phyloP scores from a whole-genome alignment of 1,140 invertebrate species.

The Anoplolepis gracilipes region DNA sequence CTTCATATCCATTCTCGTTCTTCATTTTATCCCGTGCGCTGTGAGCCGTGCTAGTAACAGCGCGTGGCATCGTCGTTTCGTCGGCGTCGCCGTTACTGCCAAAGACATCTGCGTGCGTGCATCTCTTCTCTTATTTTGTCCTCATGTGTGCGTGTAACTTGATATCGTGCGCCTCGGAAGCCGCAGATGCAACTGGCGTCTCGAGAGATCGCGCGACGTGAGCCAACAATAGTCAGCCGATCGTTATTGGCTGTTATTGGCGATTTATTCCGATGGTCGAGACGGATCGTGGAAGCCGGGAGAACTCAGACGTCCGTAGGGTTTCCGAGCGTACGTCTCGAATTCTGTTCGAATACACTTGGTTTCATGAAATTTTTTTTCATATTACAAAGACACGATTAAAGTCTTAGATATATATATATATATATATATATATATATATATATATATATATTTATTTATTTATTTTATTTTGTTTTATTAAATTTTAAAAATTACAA shows the following conservation, averaged over 20 bases:
- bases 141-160: conserved; percentile 36
- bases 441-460: too few relatives aligned
- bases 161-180: conserved; percentile 35
- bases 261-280: conserved; percentile 15
- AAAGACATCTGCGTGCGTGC: conserved; percentile 61
- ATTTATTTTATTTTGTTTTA: neutral
- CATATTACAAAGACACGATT: neutral
- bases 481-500: neutral
- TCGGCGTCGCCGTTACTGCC: conserved; percentile 57
- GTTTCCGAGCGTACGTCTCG: neutral
- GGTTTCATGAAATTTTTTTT: neutral
- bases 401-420: neutral
- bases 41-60: neutral
- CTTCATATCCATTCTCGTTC: conserved; percentile 75
- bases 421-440: too few relatives aligned
- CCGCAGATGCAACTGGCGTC: conserved; percentile 49
- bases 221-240: conserved; percentile 49
- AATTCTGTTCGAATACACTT: neutral
- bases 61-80: conserved; percentile 20
- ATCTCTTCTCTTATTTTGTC: conserved; percentile 42
- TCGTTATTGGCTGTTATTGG: conserved; percentile 30
- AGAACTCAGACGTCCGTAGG: neutral
- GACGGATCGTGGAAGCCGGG: neutral
- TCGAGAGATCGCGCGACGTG: conserved; percentile 28
- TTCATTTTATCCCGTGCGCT: conserved; percentile 65